A percentile compares a stretch with the other conserved stretches of the same genome.
These are phyloP conservation scores for Andrena flavipes DNA, from an alignment of 2,888 invertebrate species.

Conservation along the genomic window DNA sequence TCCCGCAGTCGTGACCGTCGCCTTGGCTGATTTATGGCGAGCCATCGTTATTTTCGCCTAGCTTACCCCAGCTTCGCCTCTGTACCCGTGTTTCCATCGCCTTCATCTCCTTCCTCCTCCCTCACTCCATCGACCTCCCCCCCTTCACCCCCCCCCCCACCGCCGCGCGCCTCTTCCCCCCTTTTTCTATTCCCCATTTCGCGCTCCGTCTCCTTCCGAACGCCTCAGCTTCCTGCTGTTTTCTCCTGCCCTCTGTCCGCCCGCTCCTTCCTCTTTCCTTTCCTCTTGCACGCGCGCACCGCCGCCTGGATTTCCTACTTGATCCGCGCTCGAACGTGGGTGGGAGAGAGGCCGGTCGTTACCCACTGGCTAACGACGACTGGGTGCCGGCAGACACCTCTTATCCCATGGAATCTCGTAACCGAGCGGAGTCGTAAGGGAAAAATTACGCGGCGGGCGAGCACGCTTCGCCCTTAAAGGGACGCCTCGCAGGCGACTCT, in stretches of 20 bases:
- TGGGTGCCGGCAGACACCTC: constrained; percentile 64
- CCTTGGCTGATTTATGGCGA: constrained; percentile 71
- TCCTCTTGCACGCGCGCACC: constrained; percentile 6
- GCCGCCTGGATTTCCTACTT: constrained; percentile 59
- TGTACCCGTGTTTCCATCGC: constrained; percentile 21
- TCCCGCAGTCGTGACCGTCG: constrained; percentile 73
- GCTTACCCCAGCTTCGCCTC: constrained; percentile 48
- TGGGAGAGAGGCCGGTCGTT: constrained; percentile 72
- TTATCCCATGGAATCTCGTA: constrained; percentile 61
- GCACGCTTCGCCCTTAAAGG: constrained; percentile 4
- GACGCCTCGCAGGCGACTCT: no score
- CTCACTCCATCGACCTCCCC: not conserved
- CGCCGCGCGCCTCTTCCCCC: not conserved
- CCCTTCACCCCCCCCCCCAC: not conserved
- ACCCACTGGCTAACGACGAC: constrained; percentile 70
- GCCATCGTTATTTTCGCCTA: constrained; percentile 74
- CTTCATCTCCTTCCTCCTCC: not conserved
- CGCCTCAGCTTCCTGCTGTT: constrained; percentile 42
- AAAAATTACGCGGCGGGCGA: constrained; percentile 22
- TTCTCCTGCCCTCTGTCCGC: constrained; percentile 28
- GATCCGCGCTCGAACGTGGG: constrained; percentile 61
- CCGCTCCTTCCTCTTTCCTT: constrained; percentile 20
- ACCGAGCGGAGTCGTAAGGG: constrained; percentile 42
- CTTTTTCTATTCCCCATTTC: constrained; percentile 24
- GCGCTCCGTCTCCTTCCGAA: constrained; percentile 46